phyloP scores from a whole-genome alignment of 1,140 invertebrate genomes.

The Drosophila simulans region DNA sequence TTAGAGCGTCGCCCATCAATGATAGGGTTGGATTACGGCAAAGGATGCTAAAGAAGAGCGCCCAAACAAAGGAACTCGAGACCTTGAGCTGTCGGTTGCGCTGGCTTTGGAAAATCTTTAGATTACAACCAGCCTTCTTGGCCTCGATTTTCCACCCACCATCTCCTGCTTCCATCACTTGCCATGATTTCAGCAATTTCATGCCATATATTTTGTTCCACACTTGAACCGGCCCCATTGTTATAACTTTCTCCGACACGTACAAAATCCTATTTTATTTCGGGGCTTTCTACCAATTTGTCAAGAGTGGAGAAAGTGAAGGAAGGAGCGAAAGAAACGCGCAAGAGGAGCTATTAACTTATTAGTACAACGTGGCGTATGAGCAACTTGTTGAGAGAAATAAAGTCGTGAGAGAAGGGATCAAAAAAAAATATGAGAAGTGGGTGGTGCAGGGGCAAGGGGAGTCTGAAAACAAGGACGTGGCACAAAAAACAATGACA shows the following conservation, averaged over 20 bases:
- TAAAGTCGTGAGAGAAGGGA: constrained; percentile 34
- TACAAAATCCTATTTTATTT: constrained; percentile 80
- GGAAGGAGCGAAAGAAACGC: background rate
- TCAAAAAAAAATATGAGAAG: background rate
- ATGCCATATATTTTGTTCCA: constrained; percentile 35
- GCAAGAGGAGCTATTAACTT: constrained; percentile 65
- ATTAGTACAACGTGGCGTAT: constrained; percentile 75
- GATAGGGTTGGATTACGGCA: constrained; percentile 40
- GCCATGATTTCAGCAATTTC: constrained; percentile 39
- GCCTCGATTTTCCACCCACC: constrained; percentile 13
- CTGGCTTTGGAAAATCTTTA: constrained; percentile 23
- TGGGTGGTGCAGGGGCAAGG: background rate
- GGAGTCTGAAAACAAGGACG: constrained; percentile 18
- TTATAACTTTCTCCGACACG: constrained; percentile 45
- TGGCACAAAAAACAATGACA: constrained; percentile 69
- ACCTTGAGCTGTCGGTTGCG: constrained; percentile 58
- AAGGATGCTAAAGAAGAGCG: constrained; percentile 11
- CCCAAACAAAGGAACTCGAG: constrained; percentile 18
- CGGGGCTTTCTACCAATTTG: constrained; percentile 70
- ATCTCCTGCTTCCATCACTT: background rate
- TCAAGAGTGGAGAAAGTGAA: constrained; percentile 54
- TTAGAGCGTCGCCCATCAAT: constrained; percentile 51
- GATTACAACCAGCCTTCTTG: constrained; percentile 36
- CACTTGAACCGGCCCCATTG: constrained; percentile 46
- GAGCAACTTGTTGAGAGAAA: constrained; percentile 66